Percentiles rank a stretch among this genome's conserved stretches.
Evolutionary conservation across 2,113 vertebrate species (phyloP).

Genomic region (Desmodus rotundus): DNA sequence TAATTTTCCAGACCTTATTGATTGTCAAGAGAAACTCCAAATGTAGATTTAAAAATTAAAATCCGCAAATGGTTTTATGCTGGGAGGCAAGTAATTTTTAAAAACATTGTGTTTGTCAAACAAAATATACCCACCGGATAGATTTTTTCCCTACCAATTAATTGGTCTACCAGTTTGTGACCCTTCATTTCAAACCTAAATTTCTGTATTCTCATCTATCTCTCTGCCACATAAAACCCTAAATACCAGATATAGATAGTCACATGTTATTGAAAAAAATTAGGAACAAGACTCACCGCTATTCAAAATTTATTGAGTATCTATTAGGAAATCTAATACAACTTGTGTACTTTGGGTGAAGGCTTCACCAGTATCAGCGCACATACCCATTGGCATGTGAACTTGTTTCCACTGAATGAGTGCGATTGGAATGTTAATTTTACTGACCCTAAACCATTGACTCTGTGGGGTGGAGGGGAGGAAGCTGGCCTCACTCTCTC

Average conservation of each 20-base stretch:
- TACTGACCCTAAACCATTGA: background rate
- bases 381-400: background rate
- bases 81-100: background rate
- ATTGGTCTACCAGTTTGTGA: background rate
- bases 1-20: background rate
- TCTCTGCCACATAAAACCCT: background rate
- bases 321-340: background rate
- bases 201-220: background rate
- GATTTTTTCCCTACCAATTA: background rate
- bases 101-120: background rate
- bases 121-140: background rate
- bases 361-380: background rate
- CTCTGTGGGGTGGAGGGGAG: background rate
- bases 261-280: background rate
- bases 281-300: slow-evolving; percentile 30
- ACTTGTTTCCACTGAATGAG: slow-evolving; percentile 14
- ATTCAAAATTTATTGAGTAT: background rate
- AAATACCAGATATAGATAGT: background rate
- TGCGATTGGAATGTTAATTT: slow-evolving; percentile 32
- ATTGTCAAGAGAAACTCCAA: background rate
- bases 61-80: background rate
- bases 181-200: background rate
- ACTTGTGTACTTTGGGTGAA: background rate
- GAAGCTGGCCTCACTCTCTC: background rate
- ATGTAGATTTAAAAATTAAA: background rate